Evolutionary conservation across 2,113 vertebrate genomes (phyloP).

Genomic region (Globicephala melas): DNA sequence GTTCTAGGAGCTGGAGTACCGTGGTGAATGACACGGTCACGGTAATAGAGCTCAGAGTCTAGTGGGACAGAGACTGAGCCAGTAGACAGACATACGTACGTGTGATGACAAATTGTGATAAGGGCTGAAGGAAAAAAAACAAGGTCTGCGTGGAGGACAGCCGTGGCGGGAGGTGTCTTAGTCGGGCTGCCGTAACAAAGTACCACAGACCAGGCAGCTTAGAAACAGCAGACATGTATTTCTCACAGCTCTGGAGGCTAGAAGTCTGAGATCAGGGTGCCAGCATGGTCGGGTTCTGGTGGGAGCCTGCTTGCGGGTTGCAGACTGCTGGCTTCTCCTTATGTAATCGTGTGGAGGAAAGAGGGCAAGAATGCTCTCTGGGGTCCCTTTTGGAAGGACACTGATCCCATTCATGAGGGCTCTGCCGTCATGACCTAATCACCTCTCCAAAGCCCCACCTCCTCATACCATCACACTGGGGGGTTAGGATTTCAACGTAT

Average conservation of each 20-base stretch:
- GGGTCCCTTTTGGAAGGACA: neutral
- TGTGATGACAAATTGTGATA: accelerated
- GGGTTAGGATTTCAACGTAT: neutral
- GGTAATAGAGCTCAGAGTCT: neutral
- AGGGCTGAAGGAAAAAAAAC: neutral
- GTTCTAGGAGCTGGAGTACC: neutral
- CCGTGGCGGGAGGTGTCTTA: accelerated
- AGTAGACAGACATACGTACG: accelerated
- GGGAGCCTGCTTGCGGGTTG: neutral
- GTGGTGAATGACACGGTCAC: neutral
- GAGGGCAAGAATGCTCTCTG: neutral
- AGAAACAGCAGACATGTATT: neutral
- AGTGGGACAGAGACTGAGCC: neutral
- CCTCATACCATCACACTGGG: neutral
- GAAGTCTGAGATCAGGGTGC: neutral
- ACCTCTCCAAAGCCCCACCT: neutral
- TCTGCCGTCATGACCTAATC: neutral
- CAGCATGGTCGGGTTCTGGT: neutral
- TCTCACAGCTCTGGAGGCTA: neutral
- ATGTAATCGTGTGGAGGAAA: neutral
- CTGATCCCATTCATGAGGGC: no score
- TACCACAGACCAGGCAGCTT: neutral
- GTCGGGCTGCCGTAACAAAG: accelerated
- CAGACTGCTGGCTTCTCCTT: neutral
- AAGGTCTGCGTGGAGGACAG: neutral